These are phyloP conservation scores for Ametastegia equiseti DNA, from an alignment of 2,888 invertebrate genomes.

Conservation along the genomic window DNA sequence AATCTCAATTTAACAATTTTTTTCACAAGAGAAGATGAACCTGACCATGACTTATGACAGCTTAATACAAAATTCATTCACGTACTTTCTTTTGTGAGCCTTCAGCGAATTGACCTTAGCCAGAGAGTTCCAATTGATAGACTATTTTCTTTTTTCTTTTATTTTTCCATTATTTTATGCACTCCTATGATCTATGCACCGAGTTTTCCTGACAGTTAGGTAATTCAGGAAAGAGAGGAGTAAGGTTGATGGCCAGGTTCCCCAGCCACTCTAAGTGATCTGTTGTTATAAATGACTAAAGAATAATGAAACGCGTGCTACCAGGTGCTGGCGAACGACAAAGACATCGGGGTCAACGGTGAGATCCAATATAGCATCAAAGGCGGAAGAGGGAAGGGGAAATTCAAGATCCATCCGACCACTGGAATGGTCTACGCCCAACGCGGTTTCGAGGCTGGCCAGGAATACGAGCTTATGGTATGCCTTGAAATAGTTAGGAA, in stretches of 20 bases:
- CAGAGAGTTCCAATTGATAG: background rate
- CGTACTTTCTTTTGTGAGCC: too few species aligned
- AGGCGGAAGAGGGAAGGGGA: conserved; percentile 87
- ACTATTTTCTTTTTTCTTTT: background rate
- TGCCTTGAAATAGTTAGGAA: conserved; percentile 63
- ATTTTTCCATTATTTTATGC: background rate
- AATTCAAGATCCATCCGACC: conserved; percentile 88
- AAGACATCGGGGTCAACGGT: conserved; percentile 89
- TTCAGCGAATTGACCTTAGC: too few species aligned
- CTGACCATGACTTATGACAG: too few species aligned
- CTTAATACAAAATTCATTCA: too few species aligned
- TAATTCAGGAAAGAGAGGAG: background rate
- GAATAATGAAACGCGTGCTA: conserved; percentile 22
- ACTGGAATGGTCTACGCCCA: conserved; percentile 90
- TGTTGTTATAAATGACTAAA: conserved; percentile 8
- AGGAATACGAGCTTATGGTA: conserved; percentile 83
- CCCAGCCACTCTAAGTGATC: background rate
- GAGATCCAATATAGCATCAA: conserved; percentile 89
- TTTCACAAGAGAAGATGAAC: too few species aligned
- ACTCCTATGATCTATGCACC: background rate
- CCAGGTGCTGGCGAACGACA: conserved; percentile 89
- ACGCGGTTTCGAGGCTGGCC: conserved; percentile 83
- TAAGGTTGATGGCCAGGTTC: background rate
- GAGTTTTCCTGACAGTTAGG: background rate
- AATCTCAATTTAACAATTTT: too few species aligned